Evolutionary conservation across 2,113 vertebrate genomes (phyloP).

Genomic region (Oncorhynchus keta): DNA sequence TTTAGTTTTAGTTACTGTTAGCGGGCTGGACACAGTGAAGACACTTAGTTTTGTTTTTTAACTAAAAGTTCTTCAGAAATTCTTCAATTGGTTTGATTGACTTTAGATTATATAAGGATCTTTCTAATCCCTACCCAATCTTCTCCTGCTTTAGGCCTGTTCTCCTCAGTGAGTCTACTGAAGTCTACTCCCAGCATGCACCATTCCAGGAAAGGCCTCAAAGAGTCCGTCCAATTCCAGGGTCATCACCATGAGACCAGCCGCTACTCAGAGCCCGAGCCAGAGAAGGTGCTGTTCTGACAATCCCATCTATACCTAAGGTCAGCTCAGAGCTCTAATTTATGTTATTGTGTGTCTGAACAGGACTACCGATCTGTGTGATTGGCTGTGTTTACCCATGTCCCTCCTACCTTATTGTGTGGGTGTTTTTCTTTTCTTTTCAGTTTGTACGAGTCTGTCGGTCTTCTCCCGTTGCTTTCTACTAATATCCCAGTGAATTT

Average conservation of each 20-base stretch:
- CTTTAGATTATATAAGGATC: background rate
- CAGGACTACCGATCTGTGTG: background rate
- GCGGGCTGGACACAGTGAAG: conserved; percentile 1
- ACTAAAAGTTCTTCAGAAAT: no score
- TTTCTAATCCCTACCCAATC: background rate
- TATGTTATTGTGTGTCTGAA: background rate
- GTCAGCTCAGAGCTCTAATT: conserved; percentile 17
- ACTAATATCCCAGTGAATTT: background rate
- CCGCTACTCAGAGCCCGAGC: conserved; percentile 56
- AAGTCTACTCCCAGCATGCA: conserved; percentile 58
- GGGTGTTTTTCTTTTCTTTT: background rate
- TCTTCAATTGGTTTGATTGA: background rate
- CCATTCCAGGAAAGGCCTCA: conserved; percentile 42
- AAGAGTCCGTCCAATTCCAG: conserved; percentile 44
- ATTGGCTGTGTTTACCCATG: background rate
- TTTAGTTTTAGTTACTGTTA: background rate
- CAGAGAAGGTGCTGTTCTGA: conserved; percentile 74
- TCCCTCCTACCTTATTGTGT: background rate
- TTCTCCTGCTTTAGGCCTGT: conserved; percentile 49
- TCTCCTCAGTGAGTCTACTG: conserved; percentile 43
- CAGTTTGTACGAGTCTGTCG: background rate
- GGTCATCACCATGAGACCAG: conserved; percentile 50
- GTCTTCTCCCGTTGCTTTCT: background rate
- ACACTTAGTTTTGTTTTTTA: conserved; percentile 16
- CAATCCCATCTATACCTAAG: conserved; percentile 19